A percentile compares a stretch with the other conserved stretches of the same genome.
Evolutionary conservation across 1,140 invertebrate genomes (phyloP).

Genomic region (Elymnias hypermnestra): DNA sequence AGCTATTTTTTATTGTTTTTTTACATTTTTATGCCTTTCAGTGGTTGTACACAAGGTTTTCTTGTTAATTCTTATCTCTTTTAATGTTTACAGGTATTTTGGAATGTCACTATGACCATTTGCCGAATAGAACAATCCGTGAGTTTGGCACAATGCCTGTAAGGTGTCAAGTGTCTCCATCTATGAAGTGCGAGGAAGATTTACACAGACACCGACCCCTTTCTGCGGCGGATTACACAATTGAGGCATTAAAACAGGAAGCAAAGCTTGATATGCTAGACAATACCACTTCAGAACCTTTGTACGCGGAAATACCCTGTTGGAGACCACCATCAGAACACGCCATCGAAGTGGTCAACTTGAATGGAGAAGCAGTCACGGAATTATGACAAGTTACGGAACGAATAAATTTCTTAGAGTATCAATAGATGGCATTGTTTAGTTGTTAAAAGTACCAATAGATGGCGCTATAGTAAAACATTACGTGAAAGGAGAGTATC

Average conservation of each 20-base stretch:
- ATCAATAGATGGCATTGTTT: not conserved
- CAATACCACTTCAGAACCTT: constrained; percentile 54
- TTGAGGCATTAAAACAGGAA: constrained; percentile 64
- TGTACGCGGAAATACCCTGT: constrained; percentile 72
- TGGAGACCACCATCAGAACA: constrained; percentile 64
- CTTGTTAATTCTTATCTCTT: no score
- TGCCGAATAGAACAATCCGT: constrained; percentile 50
- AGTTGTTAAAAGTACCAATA: constrained; percentile 6
- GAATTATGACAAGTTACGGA: constrained; percentile 60
- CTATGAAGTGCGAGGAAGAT: constrained; percentile 43
- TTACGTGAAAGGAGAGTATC: no score
- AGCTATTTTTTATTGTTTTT: no score
- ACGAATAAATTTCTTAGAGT: not conserved
- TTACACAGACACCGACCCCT: constrained; percentile 34
- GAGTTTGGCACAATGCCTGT: constrained; percentile 39
- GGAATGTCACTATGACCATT: constrained; percentile 72
- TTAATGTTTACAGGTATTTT: constrained; percentile 63
- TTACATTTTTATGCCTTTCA: no score
- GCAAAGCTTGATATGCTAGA: constrained; percentile 58
- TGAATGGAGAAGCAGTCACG: constrained; percentile 68
- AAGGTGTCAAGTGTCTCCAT: constrained; percentile 47
- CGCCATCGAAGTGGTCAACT: constrained; percentile 55
- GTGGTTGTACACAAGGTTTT: no score
- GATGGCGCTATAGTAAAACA: no score
- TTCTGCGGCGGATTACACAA: constrained; percentile 48